phyloP scores from a whole-genome alignment of 2,797 vertebrate genomes.

The Gallinago solitaria region DNA sequence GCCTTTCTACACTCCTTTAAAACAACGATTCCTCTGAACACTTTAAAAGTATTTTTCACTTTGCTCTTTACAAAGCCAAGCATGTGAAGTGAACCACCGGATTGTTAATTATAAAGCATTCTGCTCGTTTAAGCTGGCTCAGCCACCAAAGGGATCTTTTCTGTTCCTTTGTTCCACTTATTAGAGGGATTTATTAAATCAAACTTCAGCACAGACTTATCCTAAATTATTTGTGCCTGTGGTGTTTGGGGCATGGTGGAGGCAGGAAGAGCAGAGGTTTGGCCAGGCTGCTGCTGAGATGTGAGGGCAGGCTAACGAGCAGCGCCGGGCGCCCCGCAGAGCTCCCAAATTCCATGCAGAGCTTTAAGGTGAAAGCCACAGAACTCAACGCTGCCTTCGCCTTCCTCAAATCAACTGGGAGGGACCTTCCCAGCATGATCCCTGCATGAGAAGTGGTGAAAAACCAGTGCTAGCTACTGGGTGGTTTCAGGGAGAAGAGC shows the following conservation, averaged over 20 bases:
- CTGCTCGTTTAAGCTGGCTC: conserved; percentile 46
- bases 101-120: conserved; percentile 43
- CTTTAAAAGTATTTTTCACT: neutral
- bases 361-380: neutral
- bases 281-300: conserved; percentile 19
- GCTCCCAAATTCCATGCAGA: neutral
- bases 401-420: neutral
- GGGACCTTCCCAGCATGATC: rapidly evolving
- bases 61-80: conserved; percentile 10
- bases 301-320: conserved; percentile 1
- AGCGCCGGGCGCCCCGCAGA: neutral
- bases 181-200: conserved; percentile 61
- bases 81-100: neutral
- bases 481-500: neutral
- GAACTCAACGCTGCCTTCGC: rapidly evolving
- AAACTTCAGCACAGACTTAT: neutral
- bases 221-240: conserved; percentile 40
- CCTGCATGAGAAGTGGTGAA: neutral
- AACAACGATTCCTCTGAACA: neutral
- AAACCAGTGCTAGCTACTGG: neutral
- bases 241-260: neutral
- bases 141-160: conserved; percentile 41
- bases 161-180: conserved; percentile 39
- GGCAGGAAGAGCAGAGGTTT: neutral
- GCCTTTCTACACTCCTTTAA: neutral